Evolutionary conservation across 2,888 invertebrate species (phyloP), one percentile per base, ranked within the genome.

Genomic region (Drosophila sordidula): DNA sequence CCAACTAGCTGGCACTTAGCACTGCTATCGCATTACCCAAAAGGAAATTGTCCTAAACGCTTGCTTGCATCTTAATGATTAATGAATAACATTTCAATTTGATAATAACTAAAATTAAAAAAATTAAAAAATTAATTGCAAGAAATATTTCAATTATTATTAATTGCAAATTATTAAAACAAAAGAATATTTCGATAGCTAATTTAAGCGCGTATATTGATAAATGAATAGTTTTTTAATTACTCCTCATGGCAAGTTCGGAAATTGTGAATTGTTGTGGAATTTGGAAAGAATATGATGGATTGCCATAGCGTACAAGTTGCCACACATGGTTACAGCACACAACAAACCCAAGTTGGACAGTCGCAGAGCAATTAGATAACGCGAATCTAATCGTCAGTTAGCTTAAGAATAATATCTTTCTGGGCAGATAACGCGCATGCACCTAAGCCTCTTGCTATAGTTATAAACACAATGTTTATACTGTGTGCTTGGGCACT

Each of bases 301-400:
- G 5, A 29, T 32, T 62, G 25, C 18, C 64, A 18, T 41, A 12
- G 8, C 8, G 32, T 22, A 49, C 12, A 42, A 18, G 26, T 12
- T 6, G 8, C 3, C 25, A 22, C 12, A 26, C 3, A 26, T 12
- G 14, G 6, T 2, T n/a, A 38, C 16, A 36, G 6, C 34, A 49
- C 12, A n/a, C 12, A 22, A 38, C 29, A 9, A 8, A 52, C 14
- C 29, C 29, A 12, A 12, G 11, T 39, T 39, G 4, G 38, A 41
- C 41, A 14, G 42, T 42, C 4, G 16, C n/a, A 14, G 5, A 42
- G 29, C 44, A 44, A 3, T 56, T 49, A 50, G 42, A 42, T 44
- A 54, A 44, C n/a, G 11, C 58, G n/a, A 59, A 54, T 59, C 58
- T 59, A 42, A 59, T 59, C 58, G 14, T 16, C 14, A 26, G 45